A percentile compares a stretch with the other conserved stretches of the same genome.
phyloP scores from a whole-genome alignment of 1,140 invertebrate genomes.

The Caenorhabditis tropicalis region DNA sequence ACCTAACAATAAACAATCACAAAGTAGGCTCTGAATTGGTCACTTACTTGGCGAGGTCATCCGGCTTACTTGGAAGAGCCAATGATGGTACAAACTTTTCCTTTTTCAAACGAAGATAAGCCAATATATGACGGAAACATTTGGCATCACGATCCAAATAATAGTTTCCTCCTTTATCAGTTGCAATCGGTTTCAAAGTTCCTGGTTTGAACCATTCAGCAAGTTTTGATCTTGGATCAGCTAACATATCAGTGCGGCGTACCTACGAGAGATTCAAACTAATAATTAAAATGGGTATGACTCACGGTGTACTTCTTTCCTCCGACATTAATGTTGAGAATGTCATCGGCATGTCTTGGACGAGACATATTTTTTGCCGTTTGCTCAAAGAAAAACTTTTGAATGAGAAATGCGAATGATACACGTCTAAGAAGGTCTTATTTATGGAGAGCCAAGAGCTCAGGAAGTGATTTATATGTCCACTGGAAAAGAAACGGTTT shows the following conservation, averaged over 20 bases:
- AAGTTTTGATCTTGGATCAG: slow-evolving; percentile 69
- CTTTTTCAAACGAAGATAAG: slow-evolving; percentile 70
- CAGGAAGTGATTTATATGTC: slow-evolving; percentile 38
- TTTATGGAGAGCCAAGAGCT: slow-evolving; percentile 5
- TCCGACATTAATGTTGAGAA: slow-evolving; percentile 69
- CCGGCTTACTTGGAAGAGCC: slow-evolving; percentile 70
- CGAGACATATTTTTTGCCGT: slow-evolving; percentile 51
- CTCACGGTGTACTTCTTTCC: slow-evolving; percentile 70
- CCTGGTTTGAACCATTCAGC: slow-evolving; percentile 64
- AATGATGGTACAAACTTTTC: slow-evolving; percentile 68
- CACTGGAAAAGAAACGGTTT: slow-evolving; percentile 25
- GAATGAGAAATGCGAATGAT: not conserved
- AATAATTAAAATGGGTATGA: not conserved
- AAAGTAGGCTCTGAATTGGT: not conserved
- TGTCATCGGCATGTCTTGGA: slow-evolving; percentile 61
- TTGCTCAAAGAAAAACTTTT: not conserved
- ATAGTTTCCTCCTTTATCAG: slow-evolving; percentile 70
- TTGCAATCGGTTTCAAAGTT: slow-evolving; percentile 62
- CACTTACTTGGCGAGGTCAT: slow-evolving; percentile 69
- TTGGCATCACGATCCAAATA: slow-evolving; percentile 69
- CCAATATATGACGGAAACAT: slow-evolving; percentile 67
- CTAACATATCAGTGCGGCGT: slow-evolving; percentile 67
- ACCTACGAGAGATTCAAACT: slow-evolving; percentile 57
- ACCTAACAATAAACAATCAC: slow-evolving; percentile 51
- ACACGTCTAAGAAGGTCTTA: not conserved